A percentile compares a stretch with the other conserved stretches of the same genome.
Evolutionary conservation across 2,113 vertebrate species (phyloP).

Genomic region (Oreocharis arfaki): DNA sequence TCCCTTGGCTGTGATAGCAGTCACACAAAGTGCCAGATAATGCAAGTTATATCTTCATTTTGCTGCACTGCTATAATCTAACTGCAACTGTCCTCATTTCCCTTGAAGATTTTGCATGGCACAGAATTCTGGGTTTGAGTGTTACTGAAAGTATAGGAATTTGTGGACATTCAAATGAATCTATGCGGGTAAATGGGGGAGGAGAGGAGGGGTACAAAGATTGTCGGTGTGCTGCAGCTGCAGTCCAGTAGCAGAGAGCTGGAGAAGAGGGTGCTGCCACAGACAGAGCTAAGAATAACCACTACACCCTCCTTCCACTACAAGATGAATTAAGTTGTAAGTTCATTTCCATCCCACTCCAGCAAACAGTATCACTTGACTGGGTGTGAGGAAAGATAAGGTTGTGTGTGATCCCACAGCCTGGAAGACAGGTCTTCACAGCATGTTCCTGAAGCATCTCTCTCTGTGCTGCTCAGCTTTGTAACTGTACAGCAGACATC

Average conservation of each 20-base stretch:
- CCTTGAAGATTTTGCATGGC: background rate
- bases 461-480: background rate
- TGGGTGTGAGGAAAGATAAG: background rate
- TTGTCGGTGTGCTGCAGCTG: background rate
- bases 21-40: background rate
- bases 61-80: background rate
- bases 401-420: background rate
- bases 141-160: background rate
- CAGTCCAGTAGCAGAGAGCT: background rate
- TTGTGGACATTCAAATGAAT: background rate
- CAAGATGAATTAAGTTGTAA: background rate
- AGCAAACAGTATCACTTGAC: background rate
- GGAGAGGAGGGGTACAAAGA: too few relatives aligned
- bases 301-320: background rate
- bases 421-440: background rate
- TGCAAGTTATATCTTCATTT: background rate
- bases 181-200: rapidly evolving
- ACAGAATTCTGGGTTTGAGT: background rate
- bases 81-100: background rate
- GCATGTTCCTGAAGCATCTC: background rate
- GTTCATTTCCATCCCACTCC: background rate
- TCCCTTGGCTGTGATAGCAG: background rate
- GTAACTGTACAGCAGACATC: background rate
- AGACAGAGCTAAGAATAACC: background rate
- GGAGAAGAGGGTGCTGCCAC: background rate